Evolutionary conservation across 2,888 invertebrate species (phyloP), one percentile per base, ranked within the genome.

Genomic region (Xanthostigma xanthostigma): DNA sequence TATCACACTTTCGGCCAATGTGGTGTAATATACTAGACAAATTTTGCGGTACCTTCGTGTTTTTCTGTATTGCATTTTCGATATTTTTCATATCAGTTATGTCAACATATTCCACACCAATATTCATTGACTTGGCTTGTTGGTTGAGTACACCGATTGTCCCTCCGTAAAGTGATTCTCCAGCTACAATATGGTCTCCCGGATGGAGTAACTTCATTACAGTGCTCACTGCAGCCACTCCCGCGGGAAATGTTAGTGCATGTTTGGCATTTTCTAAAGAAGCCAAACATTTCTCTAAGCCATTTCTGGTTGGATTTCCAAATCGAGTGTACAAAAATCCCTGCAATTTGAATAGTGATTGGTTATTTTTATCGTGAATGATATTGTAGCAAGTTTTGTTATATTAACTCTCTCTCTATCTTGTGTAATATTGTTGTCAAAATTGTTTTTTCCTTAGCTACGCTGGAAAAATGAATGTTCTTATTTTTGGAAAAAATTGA

Each of bases 111-210:
- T 79, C 74, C 9, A 78, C 71, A 54, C 78, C 69, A 13, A 93
- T 72, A 6, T 83, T 83, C 61, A 83, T 73, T 56, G 76, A 75
- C 1, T 69, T 51, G 1, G 12, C 13, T 38, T 39, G 8, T 38
- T 60, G 71, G 72, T 72, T 69, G 54, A 72, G 65, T 36, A 77
- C 60, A 56, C 90, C 74, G 58, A 84, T 84, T 1, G 88, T 87
- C 27, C 93, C 94, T 51, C 94, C 94, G 60, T 94, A 94, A 1
- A 93, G 73, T 65, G 94, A 93, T 64, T 93, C 89, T 53, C 83
- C 79, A 57, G 83, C 79, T 38, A 95, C 62, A 12, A 95, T 71
- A 60, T 94, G 92, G 62, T 94, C 94, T 0, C 93, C 94, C 52
- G 71, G 58, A 53, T 73, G 77, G 10, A 96, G 69, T 55, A 92